Base-by-base conservation (phyloP, 2,888 invertebrate species). In the Sarcophaga subvicina region DNA sequence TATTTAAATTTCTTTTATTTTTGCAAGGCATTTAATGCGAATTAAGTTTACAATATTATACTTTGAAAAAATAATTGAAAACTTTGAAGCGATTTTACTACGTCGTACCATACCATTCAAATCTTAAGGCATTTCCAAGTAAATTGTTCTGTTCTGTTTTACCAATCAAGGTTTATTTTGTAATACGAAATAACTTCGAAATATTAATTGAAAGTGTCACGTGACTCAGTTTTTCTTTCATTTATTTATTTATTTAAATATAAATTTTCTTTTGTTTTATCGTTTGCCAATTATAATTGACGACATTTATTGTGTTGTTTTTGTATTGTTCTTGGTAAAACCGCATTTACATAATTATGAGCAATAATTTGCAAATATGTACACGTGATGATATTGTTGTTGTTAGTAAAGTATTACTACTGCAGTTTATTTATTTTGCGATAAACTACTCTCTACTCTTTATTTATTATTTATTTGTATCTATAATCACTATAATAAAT, bases 121-220 rank as follows among this genome's bases (percentile, higher is more conserved):
- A 6, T 2, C 8, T 37, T 37, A 37, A 37, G 37, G 10, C 8
- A 37, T 37, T 8, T 37, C 37, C 2, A 37, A 37, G 37, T 10
- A 10, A 37, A 10, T 37, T 37, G 37, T 14, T 17, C 17, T 17
- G 17, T n/a, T 14, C 10, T 37, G 37, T 37, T 37, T 67, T 64
- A 3, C 20, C 54, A 59, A 78, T 69, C 69, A 83, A 73, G 70
- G 73, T 60, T 75, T 71, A 22, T 63, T 8, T 66, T 76, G 12
- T 54, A 12, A 20, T 27, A 3, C 14, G 11, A 67, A 75, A 70
- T 67, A 47, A 47, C 54, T 62, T 76, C 63, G 59, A 60, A 37
- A n/a, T 81, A 79, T 64, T 75, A 79, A 82, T 78, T 75, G 59
- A 73, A 70, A 69, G 70, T 63, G 67, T 78, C 75, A 85, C 73